Conservation (phyloP, 2,888 invertebrate genomes). For the Aelia acuminata region DNA sequence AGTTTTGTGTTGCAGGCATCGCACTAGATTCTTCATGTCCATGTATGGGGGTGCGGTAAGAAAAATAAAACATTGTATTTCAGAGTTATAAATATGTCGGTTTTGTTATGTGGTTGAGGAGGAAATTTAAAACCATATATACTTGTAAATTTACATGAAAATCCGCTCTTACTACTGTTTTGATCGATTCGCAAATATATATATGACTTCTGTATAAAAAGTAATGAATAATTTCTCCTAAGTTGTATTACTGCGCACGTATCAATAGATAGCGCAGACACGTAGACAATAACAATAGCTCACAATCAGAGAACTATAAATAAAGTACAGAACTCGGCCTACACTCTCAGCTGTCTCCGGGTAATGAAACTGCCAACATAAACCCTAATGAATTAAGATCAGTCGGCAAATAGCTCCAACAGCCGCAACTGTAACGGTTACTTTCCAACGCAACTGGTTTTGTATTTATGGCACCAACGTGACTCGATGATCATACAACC, state of each 20-base stretch:
- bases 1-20: too few species aligned
- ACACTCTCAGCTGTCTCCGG: slow-evolving; percentile 1
- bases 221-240: too few species aligned
- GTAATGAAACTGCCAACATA: neutral
- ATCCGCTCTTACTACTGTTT: too few species aligned
- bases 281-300: slow-evolving; percentile 12
- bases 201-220: too few species aligned
- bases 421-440: neutral
- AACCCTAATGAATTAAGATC: slow-evolving; percentile 2
- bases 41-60: too few species aligned
- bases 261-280: neutral
- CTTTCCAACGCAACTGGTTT: neutral
- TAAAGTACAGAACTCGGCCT: neutral
- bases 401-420: neutral
- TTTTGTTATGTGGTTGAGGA: too few species aligned
- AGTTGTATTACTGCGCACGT: neutral
- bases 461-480: neutral
- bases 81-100: too few species aligned
- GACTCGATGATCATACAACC: neutral
- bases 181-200: too few species aligned
- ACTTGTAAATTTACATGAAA: too few species aligned
- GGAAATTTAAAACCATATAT: too few species aligned
- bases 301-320: neutral
- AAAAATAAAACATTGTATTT: too few species aligned
- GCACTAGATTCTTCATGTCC: too few species aligned